Percentiles rank a stretch among this genome's conserved stretches.
Conservation (phyloP, 2,888 invertebrate genomes). For the Acleris sparsana region DNA sequence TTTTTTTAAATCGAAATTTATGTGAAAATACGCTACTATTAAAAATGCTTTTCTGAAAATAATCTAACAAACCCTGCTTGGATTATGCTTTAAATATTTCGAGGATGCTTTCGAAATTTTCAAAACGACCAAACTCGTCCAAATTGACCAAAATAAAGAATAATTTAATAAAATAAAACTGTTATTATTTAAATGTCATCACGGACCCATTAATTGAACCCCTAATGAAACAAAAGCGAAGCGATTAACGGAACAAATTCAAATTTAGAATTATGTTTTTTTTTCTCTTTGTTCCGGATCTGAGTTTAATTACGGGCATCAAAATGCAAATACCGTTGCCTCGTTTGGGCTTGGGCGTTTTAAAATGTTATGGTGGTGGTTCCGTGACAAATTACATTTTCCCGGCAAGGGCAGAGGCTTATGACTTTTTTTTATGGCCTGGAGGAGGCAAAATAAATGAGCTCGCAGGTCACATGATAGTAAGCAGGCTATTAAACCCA, state of each 20-base stretch:
- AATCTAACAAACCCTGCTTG: no score
- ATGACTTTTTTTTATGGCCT: neutral
- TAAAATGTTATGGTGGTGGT: constrained; percentile 18
- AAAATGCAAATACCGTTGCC: constrained; percentile 31
- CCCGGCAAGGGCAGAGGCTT: neutral
- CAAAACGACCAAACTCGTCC: neutral
- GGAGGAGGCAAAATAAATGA: neutral
- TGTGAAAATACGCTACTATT: no score
- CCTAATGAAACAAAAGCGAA: constrained; percentile 36
- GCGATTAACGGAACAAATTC: constrained; percentile 37
- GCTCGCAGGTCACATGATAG: neutral
- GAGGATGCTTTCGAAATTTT: no score
- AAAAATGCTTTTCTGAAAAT: no score
- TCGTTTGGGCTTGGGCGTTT: constrained; percentile 3
- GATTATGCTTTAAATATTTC: no score
- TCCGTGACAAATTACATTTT: constrained; percentile 21
- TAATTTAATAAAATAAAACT: no score
- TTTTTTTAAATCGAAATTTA: no score
- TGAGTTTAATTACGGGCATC: constrained; percentile 35
- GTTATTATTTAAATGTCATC: constrained; percentile 4
- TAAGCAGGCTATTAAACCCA: neutral
- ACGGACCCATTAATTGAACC: constrained; percentile 30
- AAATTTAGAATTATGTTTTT: constrained; percentile 34
- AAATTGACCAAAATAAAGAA: no score
- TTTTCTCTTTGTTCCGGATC: constrained; percentile 36